Percentiles rank a stretch among this genome's conserved stretches.
These are phyloP conservation scores for Bicyclus anynana DNA, from an alignment of 1,140 invertebrate species.

Conservation along the genomic window DNA sequence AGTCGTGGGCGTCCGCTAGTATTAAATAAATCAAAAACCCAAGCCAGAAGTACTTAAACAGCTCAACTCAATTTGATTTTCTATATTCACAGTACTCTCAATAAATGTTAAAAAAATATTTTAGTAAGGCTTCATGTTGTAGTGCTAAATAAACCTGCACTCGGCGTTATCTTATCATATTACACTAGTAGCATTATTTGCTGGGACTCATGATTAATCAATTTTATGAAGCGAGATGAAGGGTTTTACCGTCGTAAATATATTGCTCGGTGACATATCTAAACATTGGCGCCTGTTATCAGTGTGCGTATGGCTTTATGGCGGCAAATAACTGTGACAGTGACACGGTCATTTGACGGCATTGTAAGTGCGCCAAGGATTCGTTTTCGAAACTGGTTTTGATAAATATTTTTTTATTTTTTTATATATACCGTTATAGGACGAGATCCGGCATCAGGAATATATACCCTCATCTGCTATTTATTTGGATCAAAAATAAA, in stretches of 20 bases:
- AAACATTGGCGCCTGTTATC: slow-evolving; percentile 38
- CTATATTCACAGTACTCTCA: not conserved
- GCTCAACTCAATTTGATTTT: too few relatives aligned
- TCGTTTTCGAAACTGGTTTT: slow-evolving; percentile 27
- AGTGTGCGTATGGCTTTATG: slow-evolving; percentile 34
- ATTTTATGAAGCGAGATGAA: slow-evolving; percentile 48
- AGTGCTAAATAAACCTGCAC: slow-evolving; percentile 5
- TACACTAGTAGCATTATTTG: slow-evolving; percentile 45
- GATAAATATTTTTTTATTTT: not conserved
- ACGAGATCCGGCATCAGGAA: too few relatives aligned
- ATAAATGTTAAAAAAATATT: not conserved
- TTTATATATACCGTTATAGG: too few relatives aligned
- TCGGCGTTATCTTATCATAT: slow-evolving; percentile 33
- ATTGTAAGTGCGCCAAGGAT: slow-evolving; percentile 35
- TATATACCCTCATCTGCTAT: too few relatives aligned
- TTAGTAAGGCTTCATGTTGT: not conserved
- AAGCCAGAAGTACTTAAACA: too few relatives aligned
- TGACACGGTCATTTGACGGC: slow-evolving; percentile 46
- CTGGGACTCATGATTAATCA: slow-evolving; percentile 46
- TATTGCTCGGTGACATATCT: slow-evolving; percentile 45
- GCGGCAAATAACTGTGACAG: slow-evolving; percentile 43
- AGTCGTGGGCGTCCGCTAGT: too few relatives aligned
- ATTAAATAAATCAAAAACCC: too few relatives aligned
- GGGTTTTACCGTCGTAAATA: slow-evolving; percentile 54
- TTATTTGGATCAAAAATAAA: too few relatives aligned